Evolutionary conservation across 2,888 invertebrate genomes (phyloP), one percentile per base, ranked within the genome.

Genomic region (Notodromas monacha): DNA sequence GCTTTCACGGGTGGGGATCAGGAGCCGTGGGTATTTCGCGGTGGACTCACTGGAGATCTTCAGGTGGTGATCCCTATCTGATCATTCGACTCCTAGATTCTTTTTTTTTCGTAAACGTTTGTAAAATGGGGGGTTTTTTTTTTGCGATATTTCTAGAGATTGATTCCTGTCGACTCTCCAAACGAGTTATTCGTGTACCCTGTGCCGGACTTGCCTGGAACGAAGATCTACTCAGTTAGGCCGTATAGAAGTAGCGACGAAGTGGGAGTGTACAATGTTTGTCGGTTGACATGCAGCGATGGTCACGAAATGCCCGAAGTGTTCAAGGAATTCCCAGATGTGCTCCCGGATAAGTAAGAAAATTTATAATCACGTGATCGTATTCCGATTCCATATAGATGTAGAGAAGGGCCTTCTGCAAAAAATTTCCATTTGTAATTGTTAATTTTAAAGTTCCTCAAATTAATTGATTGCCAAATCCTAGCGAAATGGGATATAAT

Each of bases 11-110:
- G 74, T 41, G 86, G 86, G 4, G 70, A 77, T 31, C 84, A 86
- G 49, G 89, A 89, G 48, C 89, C 89, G 0, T 89, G 86, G 89
- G 74, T 86, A 35, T 86, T 84, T 54, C 63, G 84, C 28, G 86
- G 89, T 36, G 89, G 89, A 8, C 63, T 89, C 14, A 73, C 76
- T 28, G 74, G 81, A 3, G 76, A 77, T 54, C 54, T 76, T 41
- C 73, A 74, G 58, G 70, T 70, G 21, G 13, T 33, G 11, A 16
- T 4, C 3, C 16, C 15, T 29, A 26, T 29, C 26, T 21, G 26
- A n/a, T 14, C 26, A 12, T 12, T 16, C 4, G 14, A 13, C 27
- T 14, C 27, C 13, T 11, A 12, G 26, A 15, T 13, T 12, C n/a
- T n/a, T n/a, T n/a, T n/a, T n/a, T n/a, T n/a, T n/a, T n/a, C n/a